Evolutionary conservation across 2,888 invertebrate species (phyloP), one percentile per base, ranked within the genome.

Genomic region (Platycnemis pennipes): DNA sequence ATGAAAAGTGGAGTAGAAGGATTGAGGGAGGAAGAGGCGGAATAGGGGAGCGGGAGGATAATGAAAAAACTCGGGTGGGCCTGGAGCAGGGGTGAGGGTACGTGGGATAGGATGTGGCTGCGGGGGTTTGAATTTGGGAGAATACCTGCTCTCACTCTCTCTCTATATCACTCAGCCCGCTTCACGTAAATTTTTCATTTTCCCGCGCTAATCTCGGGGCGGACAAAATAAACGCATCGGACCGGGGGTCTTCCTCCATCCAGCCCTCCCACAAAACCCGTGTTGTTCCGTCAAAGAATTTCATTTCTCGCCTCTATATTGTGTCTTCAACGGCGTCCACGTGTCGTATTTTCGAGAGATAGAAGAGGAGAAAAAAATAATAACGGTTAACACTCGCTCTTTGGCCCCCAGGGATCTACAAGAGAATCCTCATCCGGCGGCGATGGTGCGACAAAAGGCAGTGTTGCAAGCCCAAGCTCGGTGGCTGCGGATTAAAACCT

Each of bases 21-120:
- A 16, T 37, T 77, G 77, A 16, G 4, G 49, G n/a, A 37, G 77
- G 31, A n/a, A 16, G 19, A 16, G 19, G 31, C 31, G 77, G 77
- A 5, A 26, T 5, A 13, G 77, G 37, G 11, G 0, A 16, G 11
- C 13, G 31, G 77, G 77, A 77, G 77, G 37, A 77, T 37, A 37
- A 77, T 77, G 37, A 77, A 77, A 77, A 77, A 77, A 77, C 37
- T 77, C 77, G 37, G 77, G n/a, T 11, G 77, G 77, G 37, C 31
- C 31, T 11, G 49, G 19, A 11, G 49, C 13, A 49, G 49, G 49
- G 19, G 49, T 5, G 13, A 19, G 49, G 19, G 49, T 11, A 11
- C 8, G 13, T 37, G 77, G 13, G n/a, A 37, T 13, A 11, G 37
- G 37, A 1, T 8, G 37, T 7, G 77, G 22, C 5, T 11, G 31